A percentile compares a stretch with the other conserved stretches of the same genome.
Conservation (phyloP, 2,797 vertebrate species). For the Coilia nasus region DNA sequence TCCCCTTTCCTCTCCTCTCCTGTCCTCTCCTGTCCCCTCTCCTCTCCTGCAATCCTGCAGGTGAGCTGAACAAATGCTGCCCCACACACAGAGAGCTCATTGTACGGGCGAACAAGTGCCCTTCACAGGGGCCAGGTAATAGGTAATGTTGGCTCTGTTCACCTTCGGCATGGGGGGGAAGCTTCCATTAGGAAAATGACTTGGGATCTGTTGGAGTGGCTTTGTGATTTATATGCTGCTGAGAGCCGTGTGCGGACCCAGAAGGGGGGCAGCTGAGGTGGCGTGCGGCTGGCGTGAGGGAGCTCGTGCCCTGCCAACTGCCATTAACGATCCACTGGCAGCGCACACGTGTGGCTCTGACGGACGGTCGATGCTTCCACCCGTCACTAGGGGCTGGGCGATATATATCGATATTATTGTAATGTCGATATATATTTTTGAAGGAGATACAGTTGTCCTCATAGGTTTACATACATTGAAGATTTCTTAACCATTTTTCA, state of each 20-base stretch:
- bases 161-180: conserved; percentile 51
- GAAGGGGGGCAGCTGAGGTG: neutral
- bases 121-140: conserved; percentile 50
- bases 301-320: conserved; percentile 57
- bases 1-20: neutral
- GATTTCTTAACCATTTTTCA: no score
- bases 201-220: conserved; percentile 49
- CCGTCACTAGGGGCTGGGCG: no score
- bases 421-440: no score
- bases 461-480: no score
- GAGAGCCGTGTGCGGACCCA: neutral
- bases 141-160: conserved; percentile 53
- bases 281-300: neutral
- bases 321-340: conserved; percentile 55
- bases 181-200: conserved; percentile 67
- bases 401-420: no score
- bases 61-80: neutral
- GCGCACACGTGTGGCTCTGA: neutral
- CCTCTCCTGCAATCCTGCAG: neutral
- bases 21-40: neutral
- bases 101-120: neutral
- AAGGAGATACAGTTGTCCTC: no score
- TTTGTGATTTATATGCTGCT: conserved; percentile 10
- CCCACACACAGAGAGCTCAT: conserved; percentile 6
- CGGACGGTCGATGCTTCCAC: neutral